Evolutionary conservation across 2,888 invertebrate species (phyloP).

Genomic region (Ophion obscuratus): DNA sequence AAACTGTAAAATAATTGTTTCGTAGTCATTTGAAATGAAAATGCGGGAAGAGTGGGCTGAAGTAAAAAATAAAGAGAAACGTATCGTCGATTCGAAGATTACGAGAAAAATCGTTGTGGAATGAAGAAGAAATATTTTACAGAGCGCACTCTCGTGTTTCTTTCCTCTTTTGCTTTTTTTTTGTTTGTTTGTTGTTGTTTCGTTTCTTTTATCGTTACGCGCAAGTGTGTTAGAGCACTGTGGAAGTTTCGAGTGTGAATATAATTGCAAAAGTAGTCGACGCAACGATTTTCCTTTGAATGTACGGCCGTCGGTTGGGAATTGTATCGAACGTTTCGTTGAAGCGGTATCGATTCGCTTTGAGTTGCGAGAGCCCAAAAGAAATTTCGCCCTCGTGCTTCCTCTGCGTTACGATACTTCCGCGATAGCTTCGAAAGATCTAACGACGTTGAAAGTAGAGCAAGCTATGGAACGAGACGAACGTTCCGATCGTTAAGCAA

Average conservation of each 20-base stretch:
- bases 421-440: background rate
- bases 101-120: slow-evolving; percentile 44
- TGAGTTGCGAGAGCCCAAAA: slow-evolving; percentile 17
- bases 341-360: slow-evolving; percentile 71
- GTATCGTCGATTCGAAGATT: slow-evolving; percentile 39
- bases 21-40: slow-evolving; percentile 70
- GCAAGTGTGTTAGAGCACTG: slow-evolving; percentile 61
- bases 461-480: slow-evolving; percentile 14
- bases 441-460: slow-evolving; percentile 18
- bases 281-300: slow-evolving; percentile 30
- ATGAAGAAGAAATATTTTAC: slow-evolving; percentile 74
- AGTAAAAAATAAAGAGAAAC: slow-evolving; percentile 43
- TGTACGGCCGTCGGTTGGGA: slow-evolving; percentile 23
- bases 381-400: slow-evolving; percentile 11
- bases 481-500: slow-evolving; percentile 28
- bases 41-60: slow-evolving; percentile 26
- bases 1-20: slow-evolving; percentile 76
- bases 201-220: slow-evolving; percentile 42
- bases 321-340: slow-evolving; percentile 37
- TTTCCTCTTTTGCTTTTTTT: slow-evolving; percentile 10
- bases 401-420: slow-evolving; percentile 22
- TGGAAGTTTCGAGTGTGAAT: slow-evolving; percentile 70
- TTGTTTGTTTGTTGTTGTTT: slow-evolving; percentile 1
- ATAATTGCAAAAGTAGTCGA: slow-evolving; percentile 45
- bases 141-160: slow-evolving; percentile 49